These are phyloP conservation scores for Aptenodytes patagonicus DNA, from an alignment of 2,113 vertebrate species.

Conservation along the genomic window DNA sequence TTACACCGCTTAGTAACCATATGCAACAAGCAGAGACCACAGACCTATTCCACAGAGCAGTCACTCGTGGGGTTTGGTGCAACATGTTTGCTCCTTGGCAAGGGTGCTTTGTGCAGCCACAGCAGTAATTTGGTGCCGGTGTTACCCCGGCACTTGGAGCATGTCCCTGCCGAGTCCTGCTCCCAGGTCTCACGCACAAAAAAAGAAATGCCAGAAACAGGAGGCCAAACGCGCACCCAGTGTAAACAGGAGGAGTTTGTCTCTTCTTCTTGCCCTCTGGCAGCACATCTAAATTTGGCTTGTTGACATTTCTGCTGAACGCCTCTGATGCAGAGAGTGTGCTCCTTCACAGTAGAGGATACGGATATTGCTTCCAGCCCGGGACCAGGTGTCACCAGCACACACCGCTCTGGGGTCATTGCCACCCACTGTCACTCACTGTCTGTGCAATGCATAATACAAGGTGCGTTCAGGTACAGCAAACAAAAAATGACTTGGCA, in stretches of 20 bases:
- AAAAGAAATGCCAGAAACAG: background rate
- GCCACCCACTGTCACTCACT: background rate
- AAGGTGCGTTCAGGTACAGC: background rate
- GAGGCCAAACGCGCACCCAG: background rate
- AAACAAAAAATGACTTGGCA: background rate
- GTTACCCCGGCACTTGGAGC: background rate
- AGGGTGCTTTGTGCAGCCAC: background rate
- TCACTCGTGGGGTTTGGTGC: background rate
- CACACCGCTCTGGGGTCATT: background rate
- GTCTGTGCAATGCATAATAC: background rate
- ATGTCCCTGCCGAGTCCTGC: rapidly evolving
- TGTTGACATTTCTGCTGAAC: background rate
- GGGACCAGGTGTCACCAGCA: background rate
- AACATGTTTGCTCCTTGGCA: background rate
- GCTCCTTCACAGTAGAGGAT: background rate
- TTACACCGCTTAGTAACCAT: background rate
- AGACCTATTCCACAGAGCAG: too few relatives aligned
- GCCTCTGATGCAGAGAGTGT: background rate
- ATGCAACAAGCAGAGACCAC: background rate
- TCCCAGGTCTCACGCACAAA: background rate
- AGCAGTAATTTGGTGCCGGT: background rate
- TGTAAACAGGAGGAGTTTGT: background rate
- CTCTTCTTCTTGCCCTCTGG: background rate
- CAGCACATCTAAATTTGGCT: background rate
- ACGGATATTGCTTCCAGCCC: background rate